These are phyloP conservation scores for Podabrus alpinus DNA, from an alignment of 2,888 invertebrate genomes.

Conservation along the genomic window DNA sequence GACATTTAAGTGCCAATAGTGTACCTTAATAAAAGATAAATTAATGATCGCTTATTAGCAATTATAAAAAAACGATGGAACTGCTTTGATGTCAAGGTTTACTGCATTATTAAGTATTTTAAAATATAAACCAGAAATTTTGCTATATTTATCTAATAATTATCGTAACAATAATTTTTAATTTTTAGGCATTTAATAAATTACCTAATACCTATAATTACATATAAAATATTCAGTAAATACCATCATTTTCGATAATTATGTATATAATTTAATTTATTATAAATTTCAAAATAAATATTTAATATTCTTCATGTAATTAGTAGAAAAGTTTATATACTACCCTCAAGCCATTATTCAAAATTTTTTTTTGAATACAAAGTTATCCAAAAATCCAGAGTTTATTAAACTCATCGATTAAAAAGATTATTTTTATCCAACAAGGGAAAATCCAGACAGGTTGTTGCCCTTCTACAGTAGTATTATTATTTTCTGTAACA, in stretches of 20 bases:
- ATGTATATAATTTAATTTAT: neutral
- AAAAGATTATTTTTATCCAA: neutral
- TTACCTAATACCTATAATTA: no score
- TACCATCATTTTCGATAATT: neutral
- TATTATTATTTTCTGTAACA: neutral
- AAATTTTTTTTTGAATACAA: no score
- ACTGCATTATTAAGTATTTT: conserved; percentile 1
- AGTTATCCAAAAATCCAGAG: neutral
- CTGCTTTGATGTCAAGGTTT: conserved; percentile 19
- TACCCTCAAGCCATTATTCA: no score
- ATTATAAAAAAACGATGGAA: conserved; percentile 20
- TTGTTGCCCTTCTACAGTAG: neutral
- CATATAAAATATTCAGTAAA: neutral
- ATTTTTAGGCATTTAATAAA: neutral
- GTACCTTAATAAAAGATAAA: neutral
- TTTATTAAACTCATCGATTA: neutral
- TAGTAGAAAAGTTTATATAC: no score
- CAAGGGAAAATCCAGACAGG: neutral
- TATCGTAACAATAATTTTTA: neutral
- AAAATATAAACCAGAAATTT: conserved; percentile 5
- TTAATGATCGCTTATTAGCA: conserved; percentile 4
- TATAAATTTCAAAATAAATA: neutral
- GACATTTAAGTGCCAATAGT: neutral
- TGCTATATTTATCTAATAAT: neutral
- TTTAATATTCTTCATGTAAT: no score